A percentile compares a stretch with the other conserved stretches of the same genome.
Evolutionary conservation across 2,113 vertebrate species (phyloP).

Genomic region (Sorex fumeus): DNA sequence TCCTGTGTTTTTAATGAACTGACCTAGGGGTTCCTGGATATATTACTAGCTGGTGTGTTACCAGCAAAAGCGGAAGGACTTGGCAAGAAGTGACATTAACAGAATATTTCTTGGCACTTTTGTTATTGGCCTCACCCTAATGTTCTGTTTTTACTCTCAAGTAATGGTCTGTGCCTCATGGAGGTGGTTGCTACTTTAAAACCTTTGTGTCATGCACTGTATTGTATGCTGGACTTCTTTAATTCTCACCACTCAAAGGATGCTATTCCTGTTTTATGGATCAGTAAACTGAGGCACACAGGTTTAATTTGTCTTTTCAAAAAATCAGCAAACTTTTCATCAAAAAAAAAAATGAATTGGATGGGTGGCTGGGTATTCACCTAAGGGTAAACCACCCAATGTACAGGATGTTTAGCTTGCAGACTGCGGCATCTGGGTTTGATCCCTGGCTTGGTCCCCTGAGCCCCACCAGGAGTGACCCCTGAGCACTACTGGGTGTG

Average conservation of each 20-base stretch:
- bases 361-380: too few relatives aligned
- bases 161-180: not conserved
- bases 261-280: not conserved
- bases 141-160: not conserved
- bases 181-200: not conserved
- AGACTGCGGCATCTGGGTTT: not conserved
- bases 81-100: slow-evolving; percentile 35
- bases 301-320: not conserved
- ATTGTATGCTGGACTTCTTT: not conserved
- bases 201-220: not conserved
- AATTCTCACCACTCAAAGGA: not conserved
- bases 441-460: not conserved
- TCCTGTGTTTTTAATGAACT: slow-evolving; percentile 25
- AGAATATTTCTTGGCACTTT: slow-evolving; percentile 12
- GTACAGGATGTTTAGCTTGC: not conserved
- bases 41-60: slow-evolving; percentile 50
- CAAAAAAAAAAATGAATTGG: not conserved
- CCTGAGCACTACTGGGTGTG: not conserved
- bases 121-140: not conserved
- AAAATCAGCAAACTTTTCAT: not conserved
- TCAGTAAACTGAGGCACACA: slow-evolving; percentile 5
- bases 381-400: too few relatives aligned
- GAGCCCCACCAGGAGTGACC: not conserved
- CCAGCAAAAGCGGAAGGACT: slow-evolving; percentile 24
- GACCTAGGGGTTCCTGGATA: slow-evolving; percentile 30